Percentiles rank a stretch among this genome's conserved stretches.
Evolutionary conservation across 2,113 vertebrate genomes (phyloP).

Genomic region (Otus sunia): DNA sequence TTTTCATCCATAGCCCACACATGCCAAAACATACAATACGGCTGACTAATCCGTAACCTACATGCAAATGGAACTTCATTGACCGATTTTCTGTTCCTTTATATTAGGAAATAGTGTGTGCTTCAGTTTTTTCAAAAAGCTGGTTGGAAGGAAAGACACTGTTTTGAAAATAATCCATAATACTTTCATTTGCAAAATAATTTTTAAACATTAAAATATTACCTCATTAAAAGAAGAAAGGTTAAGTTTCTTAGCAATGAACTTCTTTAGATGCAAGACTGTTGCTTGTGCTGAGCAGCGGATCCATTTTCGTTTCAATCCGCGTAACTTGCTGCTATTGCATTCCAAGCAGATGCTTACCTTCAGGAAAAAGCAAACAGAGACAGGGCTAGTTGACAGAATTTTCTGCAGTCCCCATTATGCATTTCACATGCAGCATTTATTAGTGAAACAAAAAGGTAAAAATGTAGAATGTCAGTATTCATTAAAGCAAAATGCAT

Average conservation of each 20-base stretch:
- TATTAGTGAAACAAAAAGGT: neutral
- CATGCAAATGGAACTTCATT: too few relatives aligned
- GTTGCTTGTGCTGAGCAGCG: constrained; percentile 95
- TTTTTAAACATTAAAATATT: neutral
- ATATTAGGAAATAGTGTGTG: neutral
- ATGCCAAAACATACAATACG: too few relatives aligned
- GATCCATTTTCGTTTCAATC: constrained; percentile 94
- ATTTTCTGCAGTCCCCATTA: neutral
- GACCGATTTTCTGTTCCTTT: neutral
- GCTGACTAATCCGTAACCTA: too few relatives aligned
- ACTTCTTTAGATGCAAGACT: constrained; percentile 95
- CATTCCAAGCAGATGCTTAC: constrained; percentile 97
- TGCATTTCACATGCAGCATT: neutral
- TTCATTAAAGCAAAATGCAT: neutral
- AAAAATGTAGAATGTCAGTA: neutral
- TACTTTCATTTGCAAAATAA: neutral
- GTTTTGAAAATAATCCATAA: neutral
- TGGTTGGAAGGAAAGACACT: neutral
- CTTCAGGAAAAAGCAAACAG: constrained; percentile 64
- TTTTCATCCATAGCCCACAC: too few relatives aligned
- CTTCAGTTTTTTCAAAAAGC: neutral
- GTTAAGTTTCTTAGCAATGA: constrained; percentile 98
- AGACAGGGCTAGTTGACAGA: neutral
- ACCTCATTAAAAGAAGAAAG: constrained; percentile 97
- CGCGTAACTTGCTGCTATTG: constrained; percentile 94